Base-by-base conservation (phyloP, 2,113 vertebrate genomes). In the Monopterus albus region DNA sequence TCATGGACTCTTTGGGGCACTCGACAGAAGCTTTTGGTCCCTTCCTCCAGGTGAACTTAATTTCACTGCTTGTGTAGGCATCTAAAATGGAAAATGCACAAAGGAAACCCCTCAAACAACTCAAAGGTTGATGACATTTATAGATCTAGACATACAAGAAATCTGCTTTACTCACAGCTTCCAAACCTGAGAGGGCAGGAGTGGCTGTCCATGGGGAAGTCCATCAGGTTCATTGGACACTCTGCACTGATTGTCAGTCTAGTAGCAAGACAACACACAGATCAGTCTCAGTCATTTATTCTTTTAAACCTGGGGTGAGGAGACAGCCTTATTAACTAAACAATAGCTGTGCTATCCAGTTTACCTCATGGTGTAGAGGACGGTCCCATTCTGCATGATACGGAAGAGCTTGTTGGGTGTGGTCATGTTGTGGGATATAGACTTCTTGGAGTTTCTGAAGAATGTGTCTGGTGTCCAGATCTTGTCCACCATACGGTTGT, bases 331-430 rank as follows among this genome's bases (percentile, higher is more conserved):
- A 25, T 39, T 1, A 25, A 31, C n/a, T 46, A 29, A 36, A 21
- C 26, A 43, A 33, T 11, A 8, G 29, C 0, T 56, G 14, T 6
- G 6, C 2, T n/a, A 7, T 25, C 7, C 7, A 17, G 15, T 10
- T 85, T 46, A 95, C 94, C 90, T 95, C 94, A 95, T 94, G 23
- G 94, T 95, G 88, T 95, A 95, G 46, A 95, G 89, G 18, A 95
- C 91, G 0, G 94, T 95, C 40, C 94, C 94, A 1, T 95, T 94
- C 75, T 94, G 87, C 94, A 95, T 95, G 70, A 95, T 94, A 18
- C 94, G 90, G 71, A 95, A 94, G 46, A 95, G 88, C 81, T 94
- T 94, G 90, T 95, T 95, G 0, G 94, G 94, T 2, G 93, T 88
- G 26, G 94, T 95, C 91, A 87, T 94, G 74, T 94, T 94, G 65